Evolutionary conservation across 2,888 invertebrate genomes (phyloP), one percentile per base, ranked within the genome.

Genomic region (Bruchidius siliquastri): DNA sequence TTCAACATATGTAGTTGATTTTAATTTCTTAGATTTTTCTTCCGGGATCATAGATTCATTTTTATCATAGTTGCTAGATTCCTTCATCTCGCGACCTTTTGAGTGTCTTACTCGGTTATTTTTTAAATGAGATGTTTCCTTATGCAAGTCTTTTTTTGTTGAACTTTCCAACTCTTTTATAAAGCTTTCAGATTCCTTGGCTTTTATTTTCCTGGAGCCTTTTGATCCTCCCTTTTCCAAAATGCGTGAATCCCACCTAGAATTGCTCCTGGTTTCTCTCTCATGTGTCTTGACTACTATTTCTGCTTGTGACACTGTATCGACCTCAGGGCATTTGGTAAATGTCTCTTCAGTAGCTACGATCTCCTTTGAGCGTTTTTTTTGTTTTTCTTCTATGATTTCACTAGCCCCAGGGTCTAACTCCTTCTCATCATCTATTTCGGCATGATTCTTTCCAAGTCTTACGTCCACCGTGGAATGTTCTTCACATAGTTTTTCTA

Each of bases 71-170:
- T 1, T 49, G 18, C 49, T 49, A 13, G 49, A 49, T 49, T 8
- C 18, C 13, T 49, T 18, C 8, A 13, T 49, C 8, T 18, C 49
- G 18, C 1, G 49, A 13, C 49, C 18, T 49, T 49, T 72, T 72
- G 75, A 22, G 72, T 49, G 18, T 49, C 74, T 68, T 72, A 70
- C 73, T 74, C 74, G 68, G 74, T 70, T 72, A 73, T 76, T 72
- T 74, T 73, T n/a, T 67, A 21, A 69, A 70, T 30, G 4, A 69
- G 71, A 21, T 30, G 32, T 72, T 20, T 13, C 32, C 22, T 73
- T n/a, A 22, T 21, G 30, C 69, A 20, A 49, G 67, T 70, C 21
- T 72, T 49, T 67, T 66, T 70, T 18, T 30, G n/a, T 66, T 71
- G 49, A 49, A 8, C 26, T 26, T 2, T 71, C 21, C 10, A 22